Percentiles rank a stretch among this genome's conserved stretches.
These are phyloP conservation scores for Pycnonotus jocosus DNA, from an alignment of 2,113 vertebrate genomes.

Conservation along the genomic window DNA sequence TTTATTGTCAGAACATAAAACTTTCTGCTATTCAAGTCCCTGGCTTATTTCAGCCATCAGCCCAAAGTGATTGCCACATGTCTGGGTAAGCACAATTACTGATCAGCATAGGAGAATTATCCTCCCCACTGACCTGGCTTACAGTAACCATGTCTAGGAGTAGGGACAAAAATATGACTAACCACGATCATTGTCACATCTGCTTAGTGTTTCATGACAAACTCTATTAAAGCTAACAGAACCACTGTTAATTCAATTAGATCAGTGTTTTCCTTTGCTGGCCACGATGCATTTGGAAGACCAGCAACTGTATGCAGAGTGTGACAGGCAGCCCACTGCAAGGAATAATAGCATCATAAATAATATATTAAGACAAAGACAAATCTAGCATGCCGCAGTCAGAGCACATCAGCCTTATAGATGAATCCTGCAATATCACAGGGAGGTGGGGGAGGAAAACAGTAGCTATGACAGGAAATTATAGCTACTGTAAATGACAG, in stretches of 20 bases:
- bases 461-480: slow-evolving; percentile 43
- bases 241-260: slow-evolving; percentile 64
- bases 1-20: slow-evolving; percentile 67
- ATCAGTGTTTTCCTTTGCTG: slow-evolving; percentile 49
- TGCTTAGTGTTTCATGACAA: slow-evolving; percentile 46
- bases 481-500: slow-evolving; percentile 38
- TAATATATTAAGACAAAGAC: slow-evolving; percentile 41
- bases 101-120: slow-evolving; percentile 30
- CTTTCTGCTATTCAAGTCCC: slow-evolving; percentile 59
- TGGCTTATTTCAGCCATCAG: slow-evolving; percentile 39
- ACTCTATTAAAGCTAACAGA: slow-evolving; percentile 54
- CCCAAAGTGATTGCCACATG: slow-evolving; percentile 27
- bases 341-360: slow-evolving; percentile 65
- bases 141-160: background rate
- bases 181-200: slow-evolving; percentile 20
- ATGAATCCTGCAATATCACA: slow-evolving; percentile 17
- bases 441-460: background rate
- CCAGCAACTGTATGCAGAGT: slow-evolving; percentile 44
- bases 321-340: background rate
- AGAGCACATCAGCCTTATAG: slow-evolving; percentile 26
- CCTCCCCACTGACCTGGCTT: slow-evolving; percentile 41
- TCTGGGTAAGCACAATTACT: slow-evolving; percentile 25
- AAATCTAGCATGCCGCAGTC: slow-evolving; percentile 43
- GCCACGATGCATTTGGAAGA: slow-evolving; percentile 52
- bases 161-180: slow-evolving; percentile 32